These are phyloP conservation scores for Lasius platythorax DNA, from an alignment of 2,888 invertebrate species.

Conservation along the genomic window DNA sequence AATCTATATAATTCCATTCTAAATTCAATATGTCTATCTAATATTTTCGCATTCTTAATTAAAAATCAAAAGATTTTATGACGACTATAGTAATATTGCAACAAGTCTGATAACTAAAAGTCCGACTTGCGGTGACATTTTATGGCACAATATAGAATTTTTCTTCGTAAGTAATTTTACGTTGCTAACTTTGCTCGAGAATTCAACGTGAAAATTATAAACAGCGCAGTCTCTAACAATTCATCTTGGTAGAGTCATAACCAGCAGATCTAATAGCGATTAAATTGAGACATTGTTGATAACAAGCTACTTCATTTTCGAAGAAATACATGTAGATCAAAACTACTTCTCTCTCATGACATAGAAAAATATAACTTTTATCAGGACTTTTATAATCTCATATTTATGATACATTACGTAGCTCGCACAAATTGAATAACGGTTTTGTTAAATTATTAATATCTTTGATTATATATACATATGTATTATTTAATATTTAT, in stretches of 20 bases:
- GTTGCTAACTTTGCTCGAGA: constrained; percentile 6
- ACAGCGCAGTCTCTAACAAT: constrained; percentile 15
- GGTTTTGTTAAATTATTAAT: neutral
- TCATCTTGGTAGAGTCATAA: constrained; percentile 30
- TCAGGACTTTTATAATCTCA: neutral
- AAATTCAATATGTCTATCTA: neutral
- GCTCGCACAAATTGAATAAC: neutral
- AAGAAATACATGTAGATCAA: constrained; percentile 12
- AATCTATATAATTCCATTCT: neutral
- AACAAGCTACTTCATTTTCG: constrained; percentile 1
- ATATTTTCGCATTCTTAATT: neutral
- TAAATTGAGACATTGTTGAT: constrained; percentile 21
- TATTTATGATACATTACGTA: neutral
- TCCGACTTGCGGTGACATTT: neutral
- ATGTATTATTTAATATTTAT: neutral
- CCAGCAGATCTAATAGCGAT: constrained; percentile 7
- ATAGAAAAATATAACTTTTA: neutral
- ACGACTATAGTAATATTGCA: neutral
- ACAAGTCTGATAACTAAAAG: neutral
- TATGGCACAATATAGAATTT: neutral
- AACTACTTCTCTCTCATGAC: neutral
- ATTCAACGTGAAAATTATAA: constrained; percentile 3
- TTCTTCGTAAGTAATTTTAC: constrained; percentile 11
- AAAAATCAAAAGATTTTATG: neutral
- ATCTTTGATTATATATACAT: too few species aligned